Base-by-base conservation (phyloP, 2,888 invertebrate genomes). In the Allolobophora icterica region DNA sequence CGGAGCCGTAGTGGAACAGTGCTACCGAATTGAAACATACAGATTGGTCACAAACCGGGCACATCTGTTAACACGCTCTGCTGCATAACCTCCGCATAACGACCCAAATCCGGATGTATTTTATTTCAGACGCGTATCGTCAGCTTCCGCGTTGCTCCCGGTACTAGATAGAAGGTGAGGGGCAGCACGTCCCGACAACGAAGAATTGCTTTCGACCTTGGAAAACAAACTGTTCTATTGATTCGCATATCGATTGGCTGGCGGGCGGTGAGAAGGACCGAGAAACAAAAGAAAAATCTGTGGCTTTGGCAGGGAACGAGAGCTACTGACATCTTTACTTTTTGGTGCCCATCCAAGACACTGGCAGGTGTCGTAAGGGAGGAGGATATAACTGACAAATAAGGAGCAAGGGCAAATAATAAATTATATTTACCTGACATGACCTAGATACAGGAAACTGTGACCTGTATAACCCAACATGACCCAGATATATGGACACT, bases 181-280 rank as follows among this genome's bases (percentile, higher is more conserved):
- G n/a, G 71, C 8, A 2, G 71, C 30, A 17, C 71, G 4, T 71
- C n/a, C 30, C 71, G 30, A 17, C 30, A n/a, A 71, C 45, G 45
- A 45, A 30, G 71, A 71, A 52, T 6, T 11, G n/a, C 71, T 71
- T 21, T 71, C 71, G n/a, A n/a, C 71, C 71, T 71, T n/a, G 71
- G 71, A 71, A 71, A 71, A 71, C n/a, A 71, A n/a, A 71, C 71
- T n/a, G n/a, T n/a, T n/a, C n/a, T n/a, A 71, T 71, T n/a, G 71
- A 71, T 71, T 71, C 30, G 30, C n/a, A n/a, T 8, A 71, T 71
- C 30, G 71, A 71, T n/a, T 71, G n/a, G 71, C 17, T 1, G 52
- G 52, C n/a, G 71, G 8, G 11, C n/a, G 71, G 71, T 3, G 52
- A n/a, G 30, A 71, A 71, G 30, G 71, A n/a, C 71, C 30, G 71